These are phyloP conservation scores for Subacronicta megacephala DNA, from an alignment of 2,888 invertebrate species.

Conservation along the genomic window DNA sequence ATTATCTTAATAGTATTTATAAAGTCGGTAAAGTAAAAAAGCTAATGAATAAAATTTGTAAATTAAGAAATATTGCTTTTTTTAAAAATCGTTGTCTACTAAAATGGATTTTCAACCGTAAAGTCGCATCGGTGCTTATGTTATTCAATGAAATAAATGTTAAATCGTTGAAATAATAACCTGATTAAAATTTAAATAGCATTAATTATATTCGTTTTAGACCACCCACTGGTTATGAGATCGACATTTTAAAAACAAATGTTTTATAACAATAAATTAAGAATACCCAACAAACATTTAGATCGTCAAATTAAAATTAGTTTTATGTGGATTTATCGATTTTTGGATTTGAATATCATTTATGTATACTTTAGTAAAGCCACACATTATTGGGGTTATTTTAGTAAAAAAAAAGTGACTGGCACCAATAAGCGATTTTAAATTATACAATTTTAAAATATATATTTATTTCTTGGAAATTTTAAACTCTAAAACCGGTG, in stretches of 20 bases:
- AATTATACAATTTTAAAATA: slow-evolving; percentile 10
- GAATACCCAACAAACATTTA: no score
- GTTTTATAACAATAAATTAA: slow-evolving; percentile 41
- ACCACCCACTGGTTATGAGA: slow-evolving; percentile 45
- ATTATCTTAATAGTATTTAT: no score
- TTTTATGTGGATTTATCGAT: slow-evolving; percentile 18
- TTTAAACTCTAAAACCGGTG: slow-evolving; percentile 22
- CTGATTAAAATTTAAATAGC: no score
- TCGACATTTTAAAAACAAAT: slow-evolving; percentile 26
- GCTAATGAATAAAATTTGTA: slow-evolving; percentile 18
- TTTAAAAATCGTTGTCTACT: neutral
- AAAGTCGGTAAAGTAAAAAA: no score
- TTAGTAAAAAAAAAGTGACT: neutral
- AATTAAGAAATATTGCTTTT: slow-evolving; percentile 7
- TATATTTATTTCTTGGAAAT: slow-evolving; percentile 18
- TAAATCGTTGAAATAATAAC: slow-evolving; percentile 25
- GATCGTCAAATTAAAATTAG: slow-evolving; percentile 31
- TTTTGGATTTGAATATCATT: no score
- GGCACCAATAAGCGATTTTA: neutral
- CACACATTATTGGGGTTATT: no score
- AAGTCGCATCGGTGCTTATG: neutral
- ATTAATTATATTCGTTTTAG: slow-evolving; percentile 41
- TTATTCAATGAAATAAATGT: slow-evolving; percentile 21
- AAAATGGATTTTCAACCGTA: slow-evolving; percentile 11
- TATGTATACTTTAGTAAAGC: no score